Conservation (phyloP, 2,888 invertebrate genomes). For the Lasioglossum leucozonium region DNA sequence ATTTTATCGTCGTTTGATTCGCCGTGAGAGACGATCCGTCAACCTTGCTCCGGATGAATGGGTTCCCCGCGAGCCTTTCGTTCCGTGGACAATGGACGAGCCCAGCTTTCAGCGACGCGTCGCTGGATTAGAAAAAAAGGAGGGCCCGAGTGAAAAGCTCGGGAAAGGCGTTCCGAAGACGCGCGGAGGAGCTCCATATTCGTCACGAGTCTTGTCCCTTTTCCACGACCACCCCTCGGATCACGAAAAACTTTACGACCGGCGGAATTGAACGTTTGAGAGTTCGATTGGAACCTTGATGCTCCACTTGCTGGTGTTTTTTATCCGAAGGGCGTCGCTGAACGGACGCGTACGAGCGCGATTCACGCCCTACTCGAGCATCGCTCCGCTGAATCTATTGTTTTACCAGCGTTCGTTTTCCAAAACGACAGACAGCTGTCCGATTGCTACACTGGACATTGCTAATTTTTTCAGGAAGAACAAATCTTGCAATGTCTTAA, state of each 20-base stretch:
- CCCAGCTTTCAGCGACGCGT: constrained; percentile 36
- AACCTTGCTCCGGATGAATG: constrained; percentile 51
- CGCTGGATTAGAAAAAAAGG: constrained; percentile 32
- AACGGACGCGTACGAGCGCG: neutral
- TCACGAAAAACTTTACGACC: constrained; percentile 37
- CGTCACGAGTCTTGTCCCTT: constrained; percentile 60
- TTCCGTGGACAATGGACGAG: constrained; percentile 55
- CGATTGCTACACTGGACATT: neutral
- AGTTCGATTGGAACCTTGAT: constrained; percentile 16
- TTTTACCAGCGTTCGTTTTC: neutral
- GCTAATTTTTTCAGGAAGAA: neutral
- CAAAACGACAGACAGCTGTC: neutral
- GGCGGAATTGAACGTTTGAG: constrained; percentile 28
- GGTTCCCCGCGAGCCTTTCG: constrained; percentile 40
- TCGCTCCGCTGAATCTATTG: neutral
- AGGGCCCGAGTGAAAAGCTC: constrained; percentile 20
- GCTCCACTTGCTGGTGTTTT: neutral
- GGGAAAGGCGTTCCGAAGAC: constrained; percentile 21
- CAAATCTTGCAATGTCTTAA: neutral
- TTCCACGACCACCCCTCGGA: constrained; percentile 47
- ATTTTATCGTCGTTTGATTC: constrained; percentile 65
- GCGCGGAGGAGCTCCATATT: constrained; percentile 54
- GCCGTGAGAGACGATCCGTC: constrained; percentile 55
- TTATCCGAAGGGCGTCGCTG: neutral
- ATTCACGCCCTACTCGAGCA: neutral